Evolutionary conservation across 2,113 vertebrate species (phyloP), one percentile per base, ranked within the genome.

Genomic region (Rattus rattus): DNA sequence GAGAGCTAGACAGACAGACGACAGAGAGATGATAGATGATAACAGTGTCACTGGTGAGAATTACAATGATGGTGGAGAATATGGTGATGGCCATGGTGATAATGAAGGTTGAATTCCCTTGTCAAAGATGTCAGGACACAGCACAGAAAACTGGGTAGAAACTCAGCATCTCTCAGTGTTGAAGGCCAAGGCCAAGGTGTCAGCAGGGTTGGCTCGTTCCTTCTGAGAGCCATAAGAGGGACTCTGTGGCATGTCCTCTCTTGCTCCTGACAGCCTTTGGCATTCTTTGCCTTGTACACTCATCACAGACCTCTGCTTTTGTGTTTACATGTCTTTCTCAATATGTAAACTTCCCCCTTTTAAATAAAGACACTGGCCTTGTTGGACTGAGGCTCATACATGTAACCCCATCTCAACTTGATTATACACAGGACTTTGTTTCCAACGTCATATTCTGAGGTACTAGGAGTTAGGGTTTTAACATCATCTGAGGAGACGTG

Each of bases 381-480:
- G 19, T 12, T 11, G 70, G 47, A 47, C 49, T 20, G 61, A 59
- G 43, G 43, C 1, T 86, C 30, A 70, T 8, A 54, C 16, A 43
- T 39, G 20, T 86, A 49, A 76, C 43, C 36, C 59, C 72, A 91
- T 65, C 59, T 89, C 59, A 52, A 69, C 49, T 72, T 56, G 39
- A 80, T 75, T 22, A 75, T 76, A 87, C 86, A 11, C 36, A 94
- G 85, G 83, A 81, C 28, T 12, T 43, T 91, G 5, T 93, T 94
- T 94, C 17, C 75, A 93, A 69, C 17, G 24, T 80, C 88, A 80
- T 56, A 54, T 84, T 92, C 67, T 81, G 59, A 90, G 19, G 30
- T 26, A 28, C 77, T 36, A 2, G 12, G n/a, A 56, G 4, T 43
- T 43, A 43, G 43, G 43, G 43, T 43, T 43, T 43, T 43, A 43